Percentiles rank a stretch among this genome's conserved stretches.
Conservation (phyloP, 2,113 vertebrate species). For the Actenoides hombroni region DNA sequence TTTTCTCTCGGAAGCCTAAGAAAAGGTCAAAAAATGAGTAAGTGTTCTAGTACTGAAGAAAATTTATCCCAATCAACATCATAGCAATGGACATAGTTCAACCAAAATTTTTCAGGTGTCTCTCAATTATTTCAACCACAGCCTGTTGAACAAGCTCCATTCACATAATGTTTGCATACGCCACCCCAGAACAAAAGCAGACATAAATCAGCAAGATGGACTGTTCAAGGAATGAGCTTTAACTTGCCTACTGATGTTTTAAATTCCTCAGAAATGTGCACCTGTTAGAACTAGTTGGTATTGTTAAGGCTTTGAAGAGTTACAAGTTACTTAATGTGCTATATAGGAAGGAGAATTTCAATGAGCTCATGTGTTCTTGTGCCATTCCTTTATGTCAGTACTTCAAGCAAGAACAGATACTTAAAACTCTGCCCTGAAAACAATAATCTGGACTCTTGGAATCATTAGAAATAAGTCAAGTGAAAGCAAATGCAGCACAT, state of each 20-base stretch:
- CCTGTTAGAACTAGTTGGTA: background rate
- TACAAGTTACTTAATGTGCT: background rate
- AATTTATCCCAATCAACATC: background rate
- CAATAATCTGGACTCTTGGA: background rate
- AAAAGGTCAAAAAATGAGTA: background rate
- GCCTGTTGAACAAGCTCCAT: background rate
- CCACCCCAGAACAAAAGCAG: background rate
- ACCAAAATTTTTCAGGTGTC: background rate
- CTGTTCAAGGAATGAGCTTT: background rate
- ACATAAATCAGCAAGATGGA: background rate
- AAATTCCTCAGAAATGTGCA: background rate
- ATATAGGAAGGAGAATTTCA: background rate
- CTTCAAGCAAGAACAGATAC: background rate
- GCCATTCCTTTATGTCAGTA: background rate
- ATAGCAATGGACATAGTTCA: background rate
- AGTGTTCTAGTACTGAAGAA: background rate
- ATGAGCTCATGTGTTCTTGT: background rate
- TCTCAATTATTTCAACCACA: background rate
- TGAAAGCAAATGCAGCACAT: background rate
- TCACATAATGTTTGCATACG: background rate
- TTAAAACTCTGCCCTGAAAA: background rate
- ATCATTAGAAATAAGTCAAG: background rate
- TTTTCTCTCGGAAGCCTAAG: background rate
- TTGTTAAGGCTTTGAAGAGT: background rate
- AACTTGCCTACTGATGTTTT: background rate